Percentiles rank a stretch among this genome's conserved stretches.
phyloP scores from a whole-genome alignment of 2,113 vertebrate species.

The Laticauda laticaudata region DNA sequence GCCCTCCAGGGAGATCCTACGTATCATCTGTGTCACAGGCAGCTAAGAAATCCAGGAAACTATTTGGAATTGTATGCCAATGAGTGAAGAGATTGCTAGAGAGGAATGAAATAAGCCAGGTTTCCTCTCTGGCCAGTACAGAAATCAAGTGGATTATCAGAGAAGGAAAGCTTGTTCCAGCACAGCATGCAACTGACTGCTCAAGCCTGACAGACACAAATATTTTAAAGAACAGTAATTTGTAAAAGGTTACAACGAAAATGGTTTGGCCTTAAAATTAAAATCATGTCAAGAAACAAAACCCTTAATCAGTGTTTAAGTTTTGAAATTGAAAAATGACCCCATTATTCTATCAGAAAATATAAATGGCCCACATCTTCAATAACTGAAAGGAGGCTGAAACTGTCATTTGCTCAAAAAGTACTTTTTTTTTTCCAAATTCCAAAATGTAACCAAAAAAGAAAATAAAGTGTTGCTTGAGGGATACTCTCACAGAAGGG shows the following conservation, averaged over 20 bases:
- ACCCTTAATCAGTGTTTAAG: neutral
- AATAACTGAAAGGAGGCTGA: neutral
- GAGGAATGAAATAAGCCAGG: too few relatives aligned
- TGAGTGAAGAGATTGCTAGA: neutral
- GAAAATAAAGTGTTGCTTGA: neutral
- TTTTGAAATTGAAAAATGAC: neutral
- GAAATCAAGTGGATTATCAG: neutral
- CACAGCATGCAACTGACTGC: neutral
- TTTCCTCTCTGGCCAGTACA: neutral
- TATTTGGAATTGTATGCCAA: neutral
- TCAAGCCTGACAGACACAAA: neutral
- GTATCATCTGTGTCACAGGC: neutral
- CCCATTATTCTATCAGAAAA: neutral
- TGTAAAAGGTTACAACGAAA: neutral
- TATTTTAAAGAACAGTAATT: neutral
- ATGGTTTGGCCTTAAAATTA: neutral
- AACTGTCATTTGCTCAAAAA: neutral
- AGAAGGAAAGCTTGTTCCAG: neutral
- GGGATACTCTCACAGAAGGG: neutral
- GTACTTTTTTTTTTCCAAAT: neutral
- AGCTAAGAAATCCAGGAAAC: neutral
- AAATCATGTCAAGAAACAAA: neutral
- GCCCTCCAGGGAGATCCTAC: neutral
- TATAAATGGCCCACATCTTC: neutral
- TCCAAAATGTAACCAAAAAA: neutral